Base-by-base conservation (phyloP, 2,888 invertebrate genomes). In the Apamea sordens region DNA sequence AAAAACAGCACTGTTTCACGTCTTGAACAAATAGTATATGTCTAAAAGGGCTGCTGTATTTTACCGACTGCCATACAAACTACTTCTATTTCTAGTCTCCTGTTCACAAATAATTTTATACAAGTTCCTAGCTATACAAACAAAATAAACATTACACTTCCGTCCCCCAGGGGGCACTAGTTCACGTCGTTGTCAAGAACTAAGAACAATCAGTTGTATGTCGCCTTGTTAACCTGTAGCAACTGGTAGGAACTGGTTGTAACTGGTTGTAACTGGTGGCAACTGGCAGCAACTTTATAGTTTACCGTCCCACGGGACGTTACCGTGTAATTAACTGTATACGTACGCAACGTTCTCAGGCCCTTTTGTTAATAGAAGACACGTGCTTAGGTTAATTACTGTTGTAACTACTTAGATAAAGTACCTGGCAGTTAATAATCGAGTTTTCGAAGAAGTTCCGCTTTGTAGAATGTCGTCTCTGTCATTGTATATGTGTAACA, bases 361-460 rank as follows among this genome's bases (percentile, higher is more conserved):
- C 74, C 86, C 88, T 87, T 4, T 84, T 84, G 89, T 87, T 88
- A 85, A 80, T 89, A 90, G 80, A 88, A 81, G 73, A 77, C 76
- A 85, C 80, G 86, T 80, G 82, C 79, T 85, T n/a, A 61, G 74
- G 70, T 73, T 82, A 81, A 78, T 67, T 86, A 76, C 63, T 76
- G n/a, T 15, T 32, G 47, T 82, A 53, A 80, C n/a, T 73, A 61
- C 50, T 78, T 41, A 32, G 1, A 61, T 59, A n/a, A 70, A 32
- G 10, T 68, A 18, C 41, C 18, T 28, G 21, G 44, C 28, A 6
- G 68, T 68, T 68, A 68, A 64, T 36, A 24, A 24, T 36, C 6
- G 10, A 64, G 36, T 64, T 64, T 64, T 36, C 10, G 21, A 36
- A 13, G 63, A 13, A 36, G 36, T 64, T 36, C 2, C 1, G 36